phyloP scores from a whole-genome alignment of 2,797 vertebrate species.

The Tamandua tetradactyla region DNA sequence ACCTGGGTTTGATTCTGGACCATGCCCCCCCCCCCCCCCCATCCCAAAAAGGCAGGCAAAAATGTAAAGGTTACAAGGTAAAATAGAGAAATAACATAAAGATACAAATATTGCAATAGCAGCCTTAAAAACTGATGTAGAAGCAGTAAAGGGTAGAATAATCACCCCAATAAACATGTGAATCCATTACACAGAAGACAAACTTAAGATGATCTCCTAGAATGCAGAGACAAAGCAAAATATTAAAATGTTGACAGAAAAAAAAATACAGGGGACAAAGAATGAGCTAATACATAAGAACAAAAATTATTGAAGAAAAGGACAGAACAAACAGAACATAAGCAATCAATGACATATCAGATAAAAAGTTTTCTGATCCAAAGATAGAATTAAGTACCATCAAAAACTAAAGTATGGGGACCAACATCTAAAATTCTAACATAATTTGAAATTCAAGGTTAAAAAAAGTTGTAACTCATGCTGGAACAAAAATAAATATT shows the following conservation, averaged over 20 bases:
- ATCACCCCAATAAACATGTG: not conserved
- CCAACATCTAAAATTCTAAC: not conserved
- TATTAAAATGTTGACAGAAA: constrained; percentile 25
- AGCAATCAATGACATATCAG: not conserved
- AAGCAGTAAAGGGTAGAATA: not conserved
- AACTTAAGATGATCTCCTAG: not conserved
- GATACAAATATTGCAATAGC: not conserved
- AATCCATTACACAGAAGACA: constrained; percentile 11
- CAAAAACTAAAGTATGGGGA: not conserved
- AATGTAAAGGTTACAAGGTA: constrained; percentile 6
- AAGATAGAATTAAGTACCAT: not conserved
- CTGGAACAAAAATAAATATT: not conserved
- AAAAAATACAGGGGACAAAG: not conserved
- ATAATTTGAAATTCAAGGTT: not conserved
- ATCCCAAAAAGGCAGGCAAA: not conserved
- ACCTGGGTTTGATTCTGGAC: too few relatives aligned
- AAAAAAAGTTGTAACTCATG: not conserved
- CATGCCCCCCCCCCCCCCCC: too few relatives aligned
- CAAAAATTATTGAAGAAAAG: not conserved
- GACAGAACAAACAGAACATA: constrained; percentile 8
- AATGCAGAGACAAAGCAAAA: not conserved
- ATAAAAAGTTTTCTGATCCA: constrained; percentile 36
- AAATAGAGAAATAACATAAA: not conserved
- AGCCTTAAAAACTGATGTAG: constrained; percentile 2
- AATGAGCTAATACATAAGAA: not conserved